Base-by-base conservation (phyloP, 2,888 invertebrate species). In the Philonicus albiceps region DNA sequence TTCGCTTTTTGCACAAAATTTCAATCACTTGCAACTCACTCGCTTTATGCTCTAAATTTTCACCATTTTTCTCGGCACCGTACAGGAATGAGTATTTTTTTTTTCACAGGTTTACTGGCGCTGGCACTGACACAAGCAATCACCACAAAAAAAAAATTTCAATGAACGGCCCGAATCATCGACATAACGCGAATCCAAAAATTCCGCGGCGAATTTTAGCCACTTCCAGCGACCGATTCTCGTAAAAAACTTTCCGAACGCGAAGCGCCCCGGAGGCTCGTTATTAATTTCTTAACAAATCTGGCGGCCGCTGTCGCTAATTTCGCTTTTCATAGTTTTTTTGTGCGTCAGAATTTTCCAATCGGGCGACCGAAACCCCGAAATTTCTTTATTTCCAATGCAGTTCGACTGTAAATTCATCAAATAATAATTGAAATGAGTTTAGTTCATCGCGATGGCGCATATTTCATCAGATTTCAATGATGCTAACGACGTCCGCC, bases 401-500 rank as follows among this genome's bases (percentile, higher is more conserved):
- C 76, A 19, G 64, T 64, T 81, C 80, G 85, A 86, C 80, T 86
- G 85, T 87, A 85, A 87, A 83, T 87, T 86, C 88, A 87, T 87
- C 73, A 76, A 84, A 85, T 86, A 64, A 75, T 80, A 83, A 87
- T 87, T 87, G 64, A 84, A 72, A 81, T 86, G 16, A 55, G 73
- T 55, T 88, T 73, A 88, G 78, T 87, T 76, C 87, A 88, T 87
- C 87, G 86, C 87, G 87, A 88, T 88, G 87, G 78, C 80, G 87
- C 87, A 88, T 88, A 88, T 87, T 87, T 88, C 87, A 88, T 88
- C 37, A 86, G 87, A 88, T 88, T 88, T 86, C 37, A 64, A 64
- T n/a, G 55, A 84, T 64, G 84, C 37, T 84, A n/a, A 84, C 73
- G 73, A 84, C 73, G 43, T 40, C 40, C 84, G 84, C 72, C 73